Evolutionary conservation across 2,797 vertebrate genomes (phyloP).

Genomic region (Tragopan temminckii): DNA sequence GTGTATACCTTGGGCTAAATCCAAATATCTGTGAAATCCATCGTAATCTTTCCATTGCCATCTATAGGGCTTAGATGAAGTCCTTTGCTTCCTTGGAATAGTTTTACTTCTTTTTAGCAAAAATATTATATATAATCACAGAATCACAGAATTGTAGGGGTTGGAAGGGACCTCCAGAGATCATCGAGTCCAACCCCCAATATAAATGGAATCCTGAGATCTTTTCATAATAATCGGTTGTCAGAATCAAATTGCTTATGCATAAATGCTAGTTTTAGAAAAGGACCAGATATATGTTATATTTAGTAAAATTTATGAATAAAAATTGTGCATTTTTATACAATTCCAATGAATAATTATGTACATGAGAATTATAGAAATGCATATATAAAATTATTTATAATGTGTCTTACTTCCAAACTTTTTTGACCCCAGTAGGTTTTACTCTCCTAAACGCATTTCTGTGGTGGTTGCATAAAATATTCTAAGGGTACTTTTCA

Average conservation of each 20-base stretch:
- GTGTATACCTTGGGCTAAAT: constrained; percentile 57
- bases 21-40: constrained; percentile 63
- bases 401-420: constrained; percentile 15
- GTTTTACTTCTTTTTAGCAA: constrained; percentile 3
- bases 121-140: constrained; percentile 5
- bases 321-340: constrained; percentile 29
- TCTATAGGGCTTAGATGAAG: constrained; percentile 34
- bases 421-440: background rate
- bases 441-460: constrained; percentile 4
- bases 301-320: background rate
- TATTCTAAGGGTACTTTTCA: constrained; percentile 25
- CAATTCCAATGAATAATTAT: background rate
- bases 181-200: no score
- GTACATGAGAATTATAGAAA: background rate
- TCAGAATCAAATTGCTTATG: background rate
- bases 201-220: constrained; percentile 1
- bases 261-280: constrained; percentile 2
- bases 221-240: background rate
- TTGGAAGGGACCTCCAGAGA: no score
- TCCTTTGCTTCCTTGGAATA: constrained; percentile 18
- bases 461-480: constrained; percentile 7
- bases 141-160: no score
- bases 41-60: constrained; percentile 59
- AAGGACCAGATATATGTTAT: background rate
- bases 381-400: constrained; percentile 7